A percentile compares a stretch with the other conserved stretches of the same genome.
phyloP scores from a whole-genome alignment of 2,797 vertebrate species.

The Phoeniculus purpureus region DNA sequence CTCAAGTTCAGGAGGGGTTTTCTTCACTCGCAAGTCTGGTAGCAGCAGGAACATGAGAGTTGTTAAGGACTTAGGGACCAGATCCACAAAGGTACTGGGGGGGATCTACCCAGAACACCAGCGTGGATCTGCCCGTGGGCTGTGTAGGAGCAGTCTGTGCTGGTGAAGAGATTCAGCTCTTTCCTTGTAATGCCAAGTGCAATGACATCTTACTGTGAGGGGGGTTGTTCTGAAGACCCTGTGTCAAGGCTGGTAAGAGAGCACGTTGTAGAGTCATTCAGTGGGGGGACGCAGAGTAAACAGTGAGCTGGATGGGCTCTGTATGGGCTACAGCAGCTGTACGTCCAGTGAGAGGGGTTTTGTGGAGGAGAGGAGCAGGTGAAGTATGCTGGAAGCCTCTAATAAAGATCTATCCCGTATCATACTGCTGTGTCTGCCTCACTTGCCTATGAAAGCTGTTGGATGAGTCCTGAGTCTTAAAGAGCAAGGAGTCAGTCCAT shows the following conservation, averaged over 20 bases:
- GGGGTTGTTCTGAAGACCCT: neutral
- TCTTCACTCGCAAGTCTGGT: neutral
- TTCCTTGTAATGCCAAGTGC: neutral
- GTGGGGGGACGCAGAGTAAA: neutral
- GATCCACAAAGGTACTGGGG: neutral
- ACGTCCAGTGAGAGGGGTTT: neutral
- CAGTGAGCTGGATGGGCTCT: neutral
- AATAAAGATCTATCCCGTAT: slow-evolving; percentile 48
- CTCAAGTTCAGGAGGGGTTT: neutral
- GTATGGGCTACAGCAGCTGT: neutral
- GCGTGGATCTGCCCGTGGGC: neutral
- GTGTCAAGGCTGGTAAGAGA: neutral
- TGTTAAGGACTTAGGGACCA: neutral
- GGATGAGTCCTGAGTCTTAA: neutral
- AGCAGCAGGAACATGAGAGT: neutral
- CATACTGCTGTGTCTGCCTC: neutral
- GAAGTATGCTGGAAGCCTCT: slow-evolving; percentile 43
- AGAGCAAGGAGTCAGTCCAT: neutral
- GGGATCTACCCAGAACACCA: neutral
- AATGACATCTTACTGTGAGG: neutral
- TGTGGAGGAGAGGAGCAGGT: neutral
- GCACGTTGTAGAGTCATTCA: neutral
- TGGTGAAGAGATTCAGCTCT: neutral
- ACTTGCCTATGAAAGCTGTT: neutral
- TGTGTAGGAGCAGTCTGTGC: neutral